Evolutionary conservation across 2,888 invertebrate species (phyloP), one percentile per base, ranked within the genome.

Genomic region (Phengaris arion): DNA sequence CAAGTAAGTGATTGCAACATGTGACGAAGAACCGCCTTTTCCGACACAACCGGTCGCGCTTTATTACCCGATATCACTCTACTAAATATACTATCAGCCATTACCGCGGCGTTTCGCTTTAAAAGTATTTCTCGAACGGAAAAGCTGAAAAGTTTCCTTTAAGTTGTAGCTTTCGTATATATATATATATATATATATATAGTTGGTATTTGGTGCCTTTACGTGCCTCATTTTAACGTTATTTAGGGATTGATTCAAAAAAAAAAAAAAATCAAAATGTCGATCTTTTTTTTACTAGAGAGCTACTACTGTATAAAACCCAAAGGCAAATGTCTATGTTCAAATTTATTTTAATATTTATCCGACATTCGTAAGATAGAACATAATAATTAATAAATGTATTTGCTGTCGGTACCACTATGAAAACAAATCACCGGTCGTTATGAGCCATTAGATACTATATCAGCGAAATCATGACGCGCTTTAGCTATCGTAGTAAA

Each of bases 1-100:
- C 92, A 91, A 91, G 91, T 91, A 87, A 87, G 87, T 88, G 91
- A 91, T 92, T 90, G 89, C 90, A 83, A 86, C 85, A 85, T 85
- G 84, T 81, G 81, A 81, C 80, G 81, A 79, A 84, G 84, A 83
- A 84, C 86, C 90, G 89, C 90, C 89, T 89, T 87, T 89, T 89
- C 88, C 88, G 86, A 86, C 85, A 81, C 85, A 86, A 90, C 91
- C 89, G 89, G 91, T 90, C 87, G 83, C 79, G 79, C 84, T 86
- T 87, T 88, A 87, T 87, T 87, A 88, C 86, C 79, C 54, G 52
- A 72, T 22, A 69, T 48, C 69, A 69, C 64, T 35, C 52, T 10
- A 52, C 64, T 35, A 35, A 64, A 64, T 64, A 64, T 22, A 59
- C 64, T 64, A 64, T 64, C 35, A 13, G 35, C 64, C 64, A 64